Conservation (phyloP, 2,888 invertebrate genomes). For the Chrysomela aeneicollis region DNA sequence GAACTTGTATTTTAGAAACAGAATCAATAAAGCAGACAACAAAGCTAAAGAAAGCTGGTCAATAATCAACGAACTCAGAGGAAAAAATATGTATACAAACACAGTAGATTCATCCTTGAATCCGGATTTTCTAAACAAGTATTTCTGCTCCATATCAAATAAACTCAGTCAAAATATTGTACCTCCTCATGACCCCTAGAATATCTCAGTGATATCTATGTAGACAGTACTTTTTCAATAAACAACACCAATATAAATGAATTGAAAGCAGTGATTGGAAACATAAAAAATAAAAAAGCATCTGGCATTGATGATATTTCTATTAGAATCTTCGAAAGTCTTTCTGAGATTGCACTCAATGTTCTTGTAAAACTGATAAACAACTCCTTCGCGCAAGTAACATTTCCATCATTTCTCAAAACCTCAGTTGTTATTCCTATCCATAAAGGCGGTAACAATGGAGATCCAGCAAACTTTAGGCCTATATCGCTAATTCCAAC, state of each 20-base stretch:
- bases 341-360: not conserved
- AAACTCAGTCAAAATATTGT: not conserved
- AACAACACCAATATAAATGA: not conserved
- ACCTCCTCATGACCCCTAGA: not conserved
- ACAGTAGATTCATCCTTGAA: not conserved
- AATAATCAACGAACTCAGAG: not conserved
- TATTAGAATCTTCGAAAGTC: not conserved
- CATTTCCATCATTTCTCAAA: not conserved
- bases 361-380: not conserved
- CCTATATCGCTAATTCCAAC: no score
- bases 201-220: not conserved
- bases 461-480: no score
- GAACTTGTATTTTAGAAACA: not conserved
- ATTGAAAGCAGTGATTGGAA: not conserved
- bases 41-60: not conserved
- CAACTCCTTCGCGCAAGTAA: not conserved
- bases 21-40: slow-evolving; percentile 2
- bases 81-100: not conserved
- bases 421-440: not conserved
- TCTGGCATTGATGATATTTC: not conserved
- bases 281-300: not conserved
- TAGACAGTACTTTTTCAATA: not conserved
- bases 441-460: not conserved
- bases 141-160: not conserved
- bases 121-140: not conserved